Evolutionary conservation across 2,888 invertebrate species (phyloP).

Genomic region (Pseudanteris insignis): DNA sequence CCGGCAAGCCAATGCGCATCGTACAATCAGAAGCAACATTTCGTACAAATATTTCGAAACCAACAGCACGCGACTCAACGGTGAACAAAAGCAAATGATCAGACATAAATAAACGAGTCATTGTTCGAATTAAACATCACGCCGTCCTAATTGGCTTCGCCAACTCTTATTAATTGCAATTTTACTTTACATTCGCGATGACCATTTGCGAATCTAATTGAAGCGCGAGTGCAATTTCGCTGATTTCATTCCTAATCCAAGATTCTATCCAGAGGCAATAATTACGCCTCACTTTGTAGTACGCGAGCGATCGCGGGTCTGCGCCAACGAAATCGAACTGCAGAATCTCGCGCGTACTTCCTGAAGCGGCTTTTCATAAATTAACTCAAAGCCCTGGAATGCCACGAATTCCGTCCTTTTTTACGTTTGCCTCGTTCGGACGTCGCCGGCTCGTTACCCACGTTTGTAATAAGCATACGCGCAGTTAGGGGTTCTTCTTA

Average conservation of each 20-base stretch:
- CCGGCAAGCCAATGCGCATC: background rate
- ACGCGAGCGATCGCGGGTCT: background rate
- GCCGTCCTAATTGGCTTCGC: too few relatives aligned
- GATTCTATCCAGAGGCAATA: too few relatives aligned
- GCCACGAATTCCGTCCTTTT: conserved; percentile 36
- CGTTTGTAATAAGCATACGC: conserved; percentile 43
- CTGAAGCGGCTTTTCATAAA: conserved; percentile 23
- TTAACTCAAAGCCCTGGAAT: conserved; percentile 40
- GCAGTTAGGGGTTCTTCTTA: conserved; percentile 43
- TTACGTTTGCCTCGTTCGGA: conserved; percentile 7
- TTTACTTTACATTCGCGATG: too few relatives aligned
- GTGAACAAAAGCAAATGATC: background rate
- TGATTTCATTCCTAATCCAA: too few relatives aligned
- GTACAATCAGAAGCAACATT: conserved; percentile 8
- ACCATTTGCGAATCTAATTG: conserved; percentile 15
- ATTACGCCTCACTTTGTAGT: too few relatives aligned
- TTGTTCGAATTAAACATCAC: conserved; percentile 17
- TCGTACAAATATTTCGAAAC: conserved; percentile 21
- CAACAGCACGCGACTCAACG: background rate
- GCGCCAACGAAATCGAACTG: conserved; percentile 9
- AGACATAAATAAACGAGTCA: conserved; percentile 13
- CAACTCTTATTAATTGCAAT: conserved; percentile 4
- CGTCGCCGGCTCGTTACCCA: conserved; percentile 46
- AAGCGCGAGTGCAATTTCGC: conserved; percentile 7
- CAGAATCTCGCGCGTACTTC: conserved; percentile 29